These are phyloP conservation scores for Eutrigla gurnardus DNA, from an alignment of 2,797 vertebrate species.

Conservation along the genomic window DNA sequence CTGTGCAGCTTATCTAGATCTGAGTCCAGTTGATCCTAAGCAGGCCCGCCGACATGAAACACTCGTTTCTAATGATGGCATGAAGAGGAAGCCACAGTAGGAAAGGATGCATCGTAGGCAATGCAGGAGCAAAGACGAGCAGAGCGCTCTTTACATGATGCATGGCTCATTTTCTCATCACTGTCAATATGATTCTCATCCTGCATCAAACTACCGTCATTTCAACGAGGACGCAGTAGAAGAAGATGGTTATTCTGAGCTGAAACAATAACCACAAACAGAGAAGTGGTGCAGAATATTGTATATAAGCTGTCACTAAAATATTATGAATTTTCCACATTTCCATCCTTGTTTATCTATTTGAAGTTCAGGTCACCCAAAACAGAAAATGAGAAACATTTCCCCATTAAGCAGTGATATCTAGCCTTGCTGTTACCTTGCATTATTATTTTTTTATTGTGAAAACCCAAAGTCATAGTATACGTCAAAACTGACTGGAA, in stretches of 20 bases:
- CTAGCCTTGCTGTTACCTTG: conserved; percentile 1
- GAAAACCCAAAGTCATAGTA: conserved; percentile 6
- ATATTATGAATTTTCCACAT: neutral
- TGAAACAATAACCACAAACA: neutral
- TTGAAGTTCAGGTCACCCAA: conserved; percentile 23
- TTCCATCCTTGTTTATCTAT: neutral
- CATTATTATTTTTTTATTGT: neutral
- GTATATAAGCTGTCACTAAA: neutral
- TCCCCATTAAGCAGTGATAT: neutral
- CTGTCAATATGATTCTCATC: conserved; percentile 25
- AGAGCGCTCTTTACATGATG: conserved; percentile 7
- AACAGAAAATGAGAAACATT: conserved; percentile 13
- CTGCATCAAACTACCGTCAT: conserved; percentile 1
- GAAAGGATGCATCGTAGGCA: neutral
- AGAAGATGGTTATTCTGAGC: neutral
- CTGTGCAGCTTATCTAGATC: conserved; percentile 14
- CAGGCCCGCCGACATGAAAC: conserved; percentile 6
- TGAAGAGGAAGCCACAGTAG: neutral
- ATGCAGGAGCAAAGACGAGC: neutral
- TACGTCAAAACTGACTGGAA: neutral
- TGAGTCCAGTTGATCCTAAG: conserved; percentile 4
- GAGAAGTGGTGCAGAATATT: neutral
- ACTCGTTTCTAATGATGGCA: conserved; percentile 20
- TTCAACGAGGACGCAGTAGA: neutral
- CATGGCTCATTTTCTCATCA: conserved; percentile 27